Evolutionary conservation across 1,140 invertebrate species (phyloP).

Genomic region (Callitettix versicolor): DNA sequence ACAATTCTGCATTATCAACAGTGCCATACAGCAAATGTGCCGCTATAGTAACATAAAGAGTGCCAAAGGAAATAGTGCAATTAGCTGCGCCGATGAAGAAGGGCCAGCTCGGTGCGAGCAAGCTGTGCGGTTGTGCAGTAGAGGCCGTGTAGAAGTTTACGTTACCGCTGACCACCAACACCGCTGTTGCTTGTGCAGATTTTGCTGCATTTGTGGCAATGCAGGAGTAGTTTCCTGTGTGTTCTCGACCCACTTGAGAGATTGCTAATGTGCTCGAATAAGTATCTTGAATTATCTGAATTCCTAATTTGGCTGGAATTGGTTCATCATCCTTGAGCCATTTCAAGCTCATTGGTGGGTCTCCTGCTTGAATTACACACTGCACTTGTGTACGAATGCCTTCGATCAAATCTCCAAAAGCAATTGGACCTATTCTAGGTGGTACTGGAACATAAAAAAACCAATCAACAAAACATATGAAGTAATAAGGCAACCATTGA

Average conservation of each 20-base stretch:
- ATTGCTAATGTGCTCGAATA: conserved; percentile 38
- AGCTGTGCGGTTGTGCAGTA: neutral
- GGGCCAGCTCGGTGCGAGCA: neutral
- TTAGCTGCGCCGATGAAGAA: neutral
- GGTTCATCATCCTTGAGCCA: conserved; percentile 50
- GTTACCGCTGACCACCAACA: conserved; percentile 25
- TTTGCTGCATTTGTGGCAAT: conserved; percentile 51
- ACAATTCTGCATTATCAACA: too few species aligned
- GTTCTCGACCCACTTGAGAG: conserved; percentile 35
- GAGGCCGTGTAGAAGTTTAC: conserved; percentile 1
- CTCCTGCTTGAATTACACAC: conserved; percentile 50
- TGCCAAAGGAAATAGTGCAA: too few species aligned
- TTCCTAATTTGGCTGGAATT: conserved; percentile 22
- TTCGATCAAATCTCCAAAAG: conserved; percentile 44
- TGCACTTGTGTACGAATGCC: conserved; percentile 52
- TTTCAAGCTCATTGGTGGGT: conserved; percentile 43
- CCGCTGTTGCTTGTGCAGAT: conserved; percentile 20
- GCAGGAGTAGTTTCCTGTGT: conserved; percentile 67
- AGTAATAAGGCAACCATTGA: neutral
- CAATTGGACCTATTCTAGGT: conserved; percentile 45
- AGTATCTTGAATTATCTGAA: conserved; percentile 24
- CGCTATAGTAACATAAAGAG: too few species aligned
- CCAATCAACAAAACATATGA: neutral
- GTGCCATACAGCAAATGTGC: too few species aligned
- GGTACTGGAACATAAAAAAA: conserved; percentile 40